Base-by-base conservation (phyloP, 2,888 invertebrate species). In the Leptinotarsa peninsularis region DNA sequence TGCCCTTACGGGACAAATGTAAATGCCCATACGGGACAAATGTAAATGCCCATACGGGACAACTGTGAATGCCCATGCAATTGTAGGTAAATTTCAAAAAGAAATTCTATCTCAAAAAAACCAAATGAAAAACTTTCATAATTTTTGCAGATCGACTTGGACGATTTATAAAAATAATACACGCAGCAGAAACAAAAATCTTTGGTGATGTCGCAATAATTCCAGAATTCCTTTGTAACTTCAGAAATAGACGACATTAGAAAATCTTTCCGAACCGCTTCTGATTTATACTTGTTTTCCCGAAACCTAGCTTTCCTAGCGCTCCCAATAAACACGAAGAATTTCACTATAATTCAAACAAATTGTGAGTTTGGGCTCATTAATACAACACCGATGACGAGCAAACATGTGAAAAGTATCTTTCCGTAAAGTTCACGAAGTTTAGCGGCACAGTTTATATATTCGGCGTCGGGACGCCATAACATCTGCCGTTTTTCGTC, bases 361-460 rank as follows among this genome's bases (percentile, higher is more conserved):
- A 79, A 79, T 78, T 71, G 76, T 69, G 33, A 67, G 68, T 74
- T 71, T 71, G 71, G 60, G 75, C 21, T 76, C 79, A 75, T 78
- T 79, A 78, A 77, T 78, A 78, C 72, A 71, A 67, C 63, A 63
- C 73, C 71, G 75, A 74, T 74, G 78, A 79, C 75, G 76, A 76
- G 78, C 67, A 69, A 75, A 77, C 76, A 74, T 49, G 66, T 72
- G 76, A 74, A 72, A 72, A 74, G 68, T 68, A 74, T 76, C 74
- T 82, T 82, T 82, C 76, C 72, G 80, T 74, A 79, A 81, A 79
- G 84, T 84, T 85, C 84, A 84, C 80, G 80, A 78, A 84, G 85
- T 85, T 85, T 84, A 85, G 82, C 84, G 84, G 81, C 85, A 84
- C 82, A 84, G 79, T 83, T 85, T 82, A 80, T 76, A 60, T 76